Evolutionary conservation across 2,888 invertebrate genomes (phyloP).

Genomic region (Koerneria pararmatus): DNA sequence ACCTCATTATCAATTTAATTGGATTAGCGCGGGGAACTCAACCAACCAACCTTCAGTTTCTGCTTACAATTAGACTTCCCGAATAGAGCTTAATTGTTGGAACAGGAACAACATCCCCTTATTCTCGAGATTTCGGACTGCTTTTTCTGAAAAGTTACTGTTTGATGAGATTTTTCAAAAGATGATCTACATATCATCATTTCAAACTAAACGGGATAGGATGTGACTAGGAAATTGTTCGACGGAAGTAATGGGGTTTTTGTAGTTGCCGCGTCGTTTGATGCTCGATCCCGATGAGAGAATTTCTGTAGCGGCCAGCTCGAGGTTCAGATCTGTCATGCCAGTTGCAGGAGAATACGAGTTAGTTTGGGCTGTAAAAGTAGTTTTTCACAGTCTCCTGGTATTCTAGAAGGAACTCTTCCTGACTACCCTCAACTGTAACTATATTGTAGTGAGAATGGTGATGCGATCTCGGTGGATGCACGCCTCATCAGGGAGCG

Average conservation of each 20-base stretch:
- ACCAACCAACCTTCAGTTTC: too few relatives aligned
- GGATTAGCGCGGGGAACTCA: too few relatives aligned
- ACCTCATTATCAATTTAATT: too few relatives aligned
- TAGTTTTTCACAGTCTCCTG: slow-evolving; percentile 28
- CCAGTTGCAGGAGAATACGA: background rate
- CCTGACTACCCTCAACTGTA: background rate
- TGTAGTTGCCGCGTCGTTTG: slow-evolving; percentile 37
- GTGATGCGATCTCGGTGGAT: slow-evolving; percentile 4
- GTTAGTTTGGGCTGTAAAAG: slow-evolving; percentile 21
- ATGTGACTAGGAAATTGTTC: too few relatives aligned
- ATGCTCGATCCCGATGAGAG: slow-evolving; percentile 45
- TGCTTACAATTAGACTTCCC: too few relatives aligned
- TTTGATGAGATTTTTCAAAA: too few relatives aligned
- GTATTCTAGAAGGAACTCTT: background rate
- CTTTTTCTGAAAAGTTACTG: too few relatives aligned
- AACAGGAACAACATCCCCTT: too few relatives aligned
- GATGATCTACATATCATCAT: too few relatives aligned
- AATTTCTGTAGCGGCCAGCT: slow-evolving; percentile 31
- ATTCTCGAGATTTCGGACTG: too few relatives aligned
- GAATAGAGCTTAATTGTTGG: too few relatives aligned
- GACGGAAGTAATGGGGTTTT: background rate
- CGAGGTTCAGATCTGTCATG: slow-evolving; percentile 7
- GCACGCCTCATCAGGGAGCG: slow-evolving; percentile 26
- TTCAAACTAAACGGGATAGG: too few relatives aligned
- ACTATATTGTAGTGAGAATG: background rate